phyloP scores from a whole-genome alignment of 1,140 invertebrate species.

The Camponotus floridanus region DNA sequence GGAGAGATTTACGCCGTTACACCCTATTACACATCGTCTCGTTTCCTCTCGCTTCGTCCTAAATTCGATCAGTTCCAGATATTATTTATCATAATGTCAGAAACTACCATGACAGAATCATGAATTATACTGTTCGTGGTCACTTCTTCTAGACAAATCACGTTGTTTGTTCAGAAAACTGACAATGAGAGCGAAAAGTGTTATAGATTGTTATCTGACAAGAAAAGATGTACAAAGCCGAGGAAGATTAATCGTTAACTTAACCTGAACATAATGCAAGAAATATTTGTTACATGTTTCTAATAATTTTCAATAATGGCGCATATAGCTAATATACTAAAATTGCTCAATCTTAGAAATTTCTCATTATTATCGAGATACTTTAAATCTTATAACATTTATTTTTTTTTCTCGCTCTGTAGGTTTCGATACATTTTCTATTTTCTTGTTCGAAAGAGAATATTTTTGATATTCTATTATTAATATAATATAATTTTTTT shows the following conservation, averaged over 20 bases:
- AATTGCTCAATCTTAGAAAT: background rate
- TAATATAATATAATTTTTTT: background rate
- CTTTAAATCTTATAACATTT: background rate
- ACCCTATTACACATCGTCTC: slow-evolving; percentile 67
- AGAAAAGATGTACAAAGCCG: background rate
- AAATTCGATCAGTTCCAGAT: slow-evolving; percentile 83
- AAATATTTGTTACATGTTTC: background rate
- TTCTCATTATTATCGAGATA: background rate
- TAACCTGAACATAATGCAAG: background rate
- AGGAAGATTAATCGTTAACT: background rate
- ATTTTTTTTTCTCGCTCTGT: background rate
- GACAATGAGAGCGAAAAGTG: slow-evolving; percentile 66
- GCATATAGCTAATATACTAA: background rate
- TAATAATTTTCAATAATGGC: background rate
- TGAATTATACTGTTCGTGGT: slow-evolving; percentile 68
- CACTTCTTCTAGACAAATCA: slow-evolving; percentile 9
- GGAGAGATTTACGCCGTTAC: slow-evolving; percentile 82
- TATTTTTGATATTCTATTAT: background rate
- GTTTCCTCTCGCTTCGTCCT: slow-evolving; percentile 57
- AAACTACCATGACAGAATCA: slow-evolving; percentile 77
- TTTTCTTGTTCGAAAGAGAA: background rate
- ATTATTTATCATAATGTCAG: slow-evolving; percentile 82
- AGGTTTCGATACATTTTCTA: background rate
- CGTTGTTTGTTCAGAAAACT: slow-evolving; percentile 59
- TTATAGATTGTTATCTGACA: slow-evolving; percentile 37